Conservation (phyloP, 1,140 invertebrate genomes). For the Cydia amplana region DNA sequence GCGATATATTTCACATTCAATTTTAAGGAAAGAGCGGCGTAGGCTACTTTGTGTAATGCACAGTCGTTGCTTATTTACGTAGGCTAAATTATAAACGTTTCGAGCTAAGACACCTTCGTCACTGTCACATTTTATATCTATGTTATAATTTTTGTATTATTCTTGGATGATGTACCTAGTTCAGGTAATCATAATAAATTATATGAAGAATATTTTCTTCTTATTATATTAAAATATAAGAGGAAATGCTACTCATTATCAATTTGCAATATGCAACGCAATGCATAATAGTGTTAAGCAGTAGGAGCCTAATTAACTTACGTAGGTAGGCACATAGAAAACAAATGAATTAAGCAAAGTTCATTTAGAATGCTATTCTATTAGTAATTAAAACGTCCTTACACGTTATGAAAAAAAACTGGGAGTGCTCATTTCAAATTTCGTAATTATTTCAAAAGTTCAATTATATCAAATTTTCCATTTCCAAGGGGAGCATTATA, state of each 20-base stretch:
- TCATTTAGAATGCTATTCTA: not conserved
- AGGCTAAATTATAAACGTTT: slow-evolving; percentile 40
- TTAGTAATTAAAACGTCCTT: not conserved
- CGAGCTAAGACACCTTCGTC: not conserved
- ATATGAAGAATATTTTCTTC: too few species aligned
- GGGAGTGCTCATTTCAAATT: slow-evolving; percentile 45
- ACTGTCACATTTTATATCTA: not conserved
- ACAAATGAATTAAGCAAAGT: not conserved
- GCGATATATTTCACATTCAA: slow-evolving; percentile 59
- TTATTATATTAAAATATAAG: too few species aligned
- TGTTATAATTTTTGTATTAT: not conserved
- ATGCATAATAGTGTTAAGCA: too few species aligned
- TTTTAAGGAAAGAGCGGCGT: slow-evolving; percentile 49
- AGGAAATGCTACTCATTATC: too few species aligned
- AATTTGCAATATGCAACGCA: too few species aligned
- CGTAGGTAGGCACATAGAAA: not conserved
- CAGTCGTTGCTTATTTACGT: slow-evolving; percentile 43
- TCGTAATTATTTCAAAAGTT: slow-evolving; percentile 60
- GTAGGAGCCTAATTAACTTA: too few species aligned
- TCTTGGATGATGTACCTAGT: not conserved
- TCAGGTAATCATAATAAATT: too few species aligned
- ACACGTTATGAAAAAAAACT: not conserved
- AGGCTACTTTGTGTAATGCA: slow-evolving; percentile 44
- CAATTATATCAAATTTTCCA: slow-evolving; percentile 74
- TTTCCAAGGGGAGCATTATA: slow-evolving; percentile 71